phyloP scores from a whole-genome alignment of 2,113 vertebrate genomes.

The Mystacornis crossleyi region DNA sequence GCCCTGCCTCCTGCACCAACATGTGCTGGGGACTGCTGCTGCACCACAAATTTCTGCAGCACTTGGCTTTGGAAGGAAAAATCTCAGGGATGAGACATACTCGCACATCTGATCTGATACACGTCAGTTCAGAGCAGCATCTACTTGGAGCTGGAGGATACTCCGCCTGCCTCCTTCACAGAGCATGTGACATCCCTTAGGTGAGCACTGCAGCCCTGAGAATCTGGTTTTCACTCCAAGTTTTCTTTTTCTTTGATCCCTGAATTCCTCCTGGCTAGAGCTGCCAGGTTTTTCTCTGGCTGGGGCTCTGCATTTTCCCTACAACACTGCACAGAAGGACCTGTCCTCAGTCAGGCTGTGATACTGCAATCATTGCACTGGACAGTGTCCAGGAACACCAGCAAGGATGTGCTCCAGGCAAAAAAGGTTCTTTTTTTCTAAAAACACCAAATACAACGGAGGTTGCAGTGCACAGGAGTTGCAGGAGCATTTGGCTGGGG shows the following conservation, averaged over 20 bases:
- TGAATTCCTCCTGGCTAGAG: neutral
- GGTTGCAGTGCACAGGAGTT: neutral
- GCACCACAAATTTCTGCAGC: neutral
- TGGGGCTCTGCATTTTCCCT: neutral
- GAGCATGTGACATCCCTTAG: fast-evolving
- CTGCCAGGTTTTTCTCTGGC: neutral
- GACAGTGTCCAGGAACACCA: neutral
- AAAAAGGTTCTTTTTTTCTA: neutral
- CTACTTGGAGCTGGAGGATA: neutral
- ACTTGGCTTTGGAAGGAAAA: neutral
- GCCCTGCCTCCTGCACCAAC: neutral
- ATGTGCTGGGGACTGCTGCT: neutral
- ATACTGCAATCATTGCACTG: neutral
- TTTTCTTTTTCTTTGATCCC: neutral
- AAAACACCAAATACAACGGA: neutral
- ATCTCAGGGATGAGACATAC: neutral
- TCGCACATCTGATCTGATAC: conserved; percentile 1
- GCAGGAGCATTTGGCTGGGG: neutral
- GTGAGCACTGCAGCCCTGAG: neutral
- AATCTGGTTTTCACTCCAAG: neutral
- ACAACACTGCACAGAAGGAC: neutral
- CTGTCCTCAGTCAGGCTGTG: neutral
- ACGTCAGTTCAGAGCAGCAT: neutral
- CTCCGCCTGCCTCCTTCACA: neutral
- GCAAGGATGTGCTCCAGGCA: neutral